Evolutionary conservation across 2,113 vertebrate species (phyloP).

Genomic region (Pelecanoides urinatrix): DNA sequence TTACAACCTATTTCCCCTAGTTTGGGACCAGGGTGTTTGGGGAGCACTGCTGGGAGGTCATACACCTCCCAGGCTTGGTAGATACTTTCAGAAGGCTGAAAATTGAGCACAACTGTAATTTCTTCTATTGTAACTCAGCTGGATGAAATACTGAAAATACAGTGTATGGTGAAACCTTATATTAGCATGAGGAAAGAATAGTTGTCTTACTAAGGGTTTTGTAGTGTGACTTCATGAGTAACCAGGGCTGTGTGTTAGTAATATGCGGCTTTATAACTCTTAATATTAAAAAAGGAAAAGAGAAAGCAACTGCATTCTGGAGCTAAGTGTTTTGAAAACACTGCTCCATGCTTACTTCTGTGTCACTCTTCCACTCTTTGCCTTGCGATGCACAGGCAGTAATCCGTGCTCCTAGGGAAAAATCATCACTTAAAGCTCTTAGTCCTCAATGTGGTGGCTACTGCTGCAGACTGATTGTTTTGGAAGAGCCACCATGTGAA

Average conservation of each 20-base stretch:
- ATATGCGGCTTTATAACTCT: neutral
- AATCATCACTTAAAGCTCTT: neutral
- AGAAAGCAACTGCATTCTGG: neutral
- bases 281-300: neutral
- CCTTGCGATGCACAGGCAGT: neutral
- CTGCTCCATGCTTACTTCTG: neutral
- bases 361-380: neutral
- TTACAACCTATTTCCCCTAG: conserved; percentile 17
- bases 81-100: conserved; percentile 13
- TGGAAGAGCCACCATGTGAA: neutral
- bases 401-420: neutral
- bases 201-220: neutral
- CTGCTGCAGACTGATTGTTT: neutral
- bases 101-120: neutral
- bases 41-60: conserved; percentile 28
- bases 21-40: conserved; percentile 27
- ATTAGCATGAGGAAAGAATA: neutral
- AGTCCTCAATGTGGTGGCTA: neutral
- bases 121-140: neutral
- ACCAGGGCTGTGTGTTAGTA: neutral
- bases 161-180: neutral
- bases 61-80: neutral
- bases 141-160: neutral
- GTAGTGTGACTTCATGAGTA: neutral
- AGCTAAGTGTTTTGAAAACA: neutral